Evolutionary conservation across 2,888 invertebrate genomes (phyloP), one percentile per base, ranked within the genome.

Genomic region (Melieria crassipennis): DNA sequence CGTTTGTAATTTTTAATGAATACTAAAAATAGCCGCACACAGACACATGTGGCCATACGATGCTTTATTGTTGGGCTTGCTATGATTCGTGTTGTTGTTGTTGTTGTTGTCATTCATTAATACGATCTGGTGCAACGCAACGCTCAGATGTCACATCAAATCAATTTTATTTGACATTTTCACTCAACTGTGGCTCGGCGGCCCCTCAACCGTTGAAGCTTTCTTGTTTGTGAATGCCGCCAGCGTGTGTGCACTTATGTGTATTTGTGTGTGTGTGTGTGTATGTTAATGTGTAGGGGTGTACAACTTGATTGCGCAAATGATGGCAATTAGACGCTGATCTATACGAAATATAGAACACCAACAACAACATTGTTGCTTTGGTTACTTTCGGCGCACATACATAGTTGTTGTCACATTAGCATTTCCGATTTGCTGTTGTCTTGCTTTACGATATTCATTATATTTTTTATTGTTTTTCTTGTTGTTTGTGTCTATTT

Each of bases 301-400:
- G 30, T 30, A 30, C 30, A 30, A 30, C 30, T 3, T 42, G 46
- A 69, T 56, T 69, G 45, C 70, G 58, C 60, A 60, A 70, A 70
- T 65, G 70, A 60, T 60, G 58, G 70, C 65, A 70, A 70, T 70
- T 70, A 70, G 61, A 70, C 30, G 30, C 30, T 30, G 30, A 30
- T 30, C 30, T 30, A 30, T 30, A 30, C 30, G 30, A 30, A 30
- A 30, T 30, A 30, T 30, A 30, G 16, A 16, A 0, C 30, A 30
- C 30, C 30, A 30, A 30, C 30, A 30, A 30, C 30, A 30, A 30
- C 30, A 30, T 30, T 30, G 30, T 30, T 30, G 2, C 30, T 30
- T 30, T 30, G 30, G n/a, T 63, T 5, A 48, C n/a, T 43, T 7
- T 43, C n/a, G 57, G 42, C 10, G 60, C 7, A n/a, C 65, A 70